phyloP scores from a whole-genome alignment of 2,113 vertebrate genomes.

The Amphilophus citrinellus region DNA sequence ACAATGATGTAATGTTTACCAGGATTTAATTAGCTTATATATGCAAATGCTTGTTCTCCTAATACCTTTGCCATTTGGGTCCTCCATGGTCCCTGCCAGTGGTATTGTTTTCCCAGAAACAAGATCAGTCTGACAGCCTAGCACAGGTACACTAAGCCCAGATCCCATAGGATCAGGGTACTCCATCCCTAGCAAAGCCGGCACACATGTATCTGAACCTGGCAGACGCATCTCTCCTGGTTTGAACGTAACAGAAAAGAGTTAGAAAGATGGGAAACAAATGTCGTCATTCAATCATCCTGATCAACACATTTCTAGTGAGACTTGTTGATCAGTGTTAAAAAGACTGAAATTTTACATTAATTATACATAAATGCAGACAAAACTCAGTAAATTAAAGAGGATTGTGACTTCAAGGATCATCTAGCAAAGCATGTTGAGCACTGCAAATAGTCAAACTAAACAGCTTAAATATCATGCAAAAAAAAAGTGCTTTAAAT shows the following conservation, averaged over 20 bases:
- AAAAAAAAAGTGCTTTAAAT: too few relatives aligned
- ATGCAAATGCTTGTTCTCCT: not conserved
- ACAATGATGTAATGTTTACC: not conserved
- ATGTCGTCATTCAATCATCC: not conserved
- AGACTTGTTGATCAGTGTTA: not conserved
- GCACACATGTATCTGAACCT: slow-evolving; percentile 78
- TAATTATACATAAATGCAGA: not conserved
- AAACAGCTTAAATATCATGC: not conserved
- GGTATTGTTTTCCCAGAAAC: slow-evolving; percentile 75
- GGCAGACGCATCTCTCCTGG: slow-evolving; percentile 84
- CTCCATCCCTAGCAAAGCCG: slow-evolving; percentile 87
- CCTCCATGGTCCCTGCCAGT: slow-evolving; percentile 90
- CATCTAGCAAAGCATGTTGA: not conserved
- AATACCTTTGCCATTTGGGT: slow-evolving; percentile 86
- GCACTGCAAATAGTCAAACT: not conserved
- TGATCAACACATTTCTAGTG: not conserved
- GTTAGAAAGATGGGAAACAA: not conserved
- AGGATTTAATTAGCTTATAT: not conserved
- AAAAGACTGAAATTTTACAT: not conserved
- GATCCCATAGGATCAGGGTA: slow-evolving; percentile 90
- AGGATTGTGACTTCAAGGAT: rapidly evolving
- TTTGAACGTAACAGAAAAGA: not conserved
- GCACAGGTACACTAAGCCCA: slow-evolving; percentile 85
- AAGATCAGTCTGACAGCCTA: slow-evolving; percentile 84
- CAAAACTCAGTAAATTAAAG: not conserved